Evolutionary conservation across 2,113 vertebrate species (phyloP).

Genomic region (Columba janthina): DNA sequence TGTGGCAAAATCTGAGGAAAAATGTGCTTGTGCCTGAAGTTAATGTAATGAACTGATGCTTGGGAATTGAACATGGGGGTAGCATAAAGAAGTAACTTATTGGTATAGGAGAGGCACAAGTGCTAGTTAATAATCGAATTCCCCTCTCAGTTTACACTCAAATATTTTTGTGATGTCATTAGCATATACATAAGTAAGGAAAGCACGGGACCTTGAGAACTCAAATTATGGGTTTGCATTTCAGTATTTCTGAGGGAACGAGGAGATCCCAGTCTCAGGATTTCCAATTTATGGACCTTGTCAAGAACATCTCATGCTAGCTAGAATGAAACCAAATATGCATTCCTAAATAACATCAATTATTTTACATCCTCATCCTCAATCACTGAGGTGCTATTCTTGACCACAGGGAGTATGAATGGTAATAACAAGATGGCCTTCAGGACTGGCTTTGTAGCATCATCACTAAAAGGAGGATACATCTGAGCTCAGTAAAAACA

Average conservation of each 20-base stretch:
- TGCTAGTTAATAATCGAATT: neutral
- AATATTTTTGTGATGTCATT: neutral
- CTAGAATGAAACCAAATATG: neutral
- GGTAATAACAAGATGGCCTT: neutral
- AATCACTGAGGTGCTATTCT: neutral
- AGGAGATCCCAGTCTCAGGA: neutral
- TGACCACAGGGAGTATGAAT: neutral
- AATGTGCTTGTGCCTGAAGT: neutral
- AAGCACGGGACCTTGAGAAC: neutral
- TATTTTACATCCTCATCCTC: neutral
- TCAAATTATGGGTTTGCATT: accelerated
- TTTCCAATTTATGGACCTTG: neutral
- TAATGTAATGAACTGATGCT: neutral
- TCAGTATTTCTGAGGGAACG: neutral
- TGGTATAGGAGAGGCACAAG: neutral
- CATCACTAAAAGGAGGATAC: neutral
- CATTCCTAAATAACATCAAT: neutral
- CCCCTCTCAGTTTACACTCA: neutral
- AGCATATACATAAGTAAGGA: neutral
- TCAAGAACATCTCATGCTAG: neutral
- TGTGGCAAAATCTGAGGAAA: neutral
- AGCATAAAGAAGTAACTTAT: neutral
- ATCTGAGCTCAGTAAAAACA: neutral
- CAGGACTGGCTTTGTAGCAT: neutral
- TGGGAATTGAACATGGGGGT: neutral